These are phyloP conservation scores for Sepiola atlantica DNA, from an alignment of 2,888 invertebrate species.

Conservation along the genomic window DNA sequence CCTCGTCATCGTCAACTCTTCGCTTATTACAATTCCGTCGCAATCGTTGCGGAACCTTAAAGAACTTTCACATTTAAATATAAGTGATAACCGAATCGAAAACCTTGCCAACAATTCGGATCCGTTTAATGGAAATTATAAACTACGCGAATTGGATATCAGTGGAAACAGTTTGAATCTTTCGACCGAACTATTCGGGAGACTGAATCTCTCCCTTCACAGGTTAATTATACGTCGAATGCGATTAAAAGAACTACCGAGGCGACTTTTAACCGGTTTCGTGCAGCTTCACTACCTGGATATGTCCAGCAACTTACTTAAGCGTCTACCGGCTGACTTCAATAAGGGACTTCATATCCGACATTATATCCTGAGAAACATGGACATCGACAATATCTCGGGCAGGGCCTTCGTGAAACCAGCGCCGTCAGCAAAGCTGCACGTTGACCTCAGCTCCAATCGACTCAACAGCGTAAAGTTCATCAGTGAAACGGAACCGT, in stretches of 20 bases:
- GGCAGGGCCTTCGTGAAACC: not conserved
- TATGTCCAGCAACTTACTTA: not conserved
- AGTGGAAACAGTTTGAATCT: not conserved
- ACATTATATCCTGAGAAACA: not conserved
- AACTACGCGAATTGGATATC: conserved; percentile 3
- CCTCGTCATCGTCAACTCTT: not conserved
- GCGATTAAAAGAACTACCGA: not conserved
- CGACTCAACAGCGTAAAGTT: not conserved
- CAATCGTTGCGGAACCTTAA: not conserved
- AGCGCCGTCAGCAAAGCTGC: not conserved
- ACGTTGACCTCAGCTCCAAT: conserved; percentile 34
- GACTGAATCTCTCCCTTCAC: not conserved
- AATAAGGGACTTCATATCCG: not conserved
- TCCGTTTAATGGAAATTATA: not conserved
- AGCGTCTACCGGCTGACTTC: not conserved
- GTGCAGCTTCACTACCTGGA: not conserved
- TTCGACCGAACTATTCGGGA: not conserved
- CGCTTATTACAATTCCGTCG: not conserved
- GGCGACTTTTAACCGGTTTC: not conserved
- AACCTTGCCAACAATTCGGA: not conserved
- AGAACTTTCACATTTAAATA: not conserved
- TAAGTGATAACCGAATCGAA: not conserved
- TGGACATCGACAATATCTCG: conserved; percentile 24
- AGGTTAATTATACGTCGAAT: not conserved
- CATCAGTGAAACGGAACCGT: not conserved